Evolutionary conservation across 2,888 invertebrate species (phyloP).

Genomic region (Lasioglossum marginatum): DNA sequence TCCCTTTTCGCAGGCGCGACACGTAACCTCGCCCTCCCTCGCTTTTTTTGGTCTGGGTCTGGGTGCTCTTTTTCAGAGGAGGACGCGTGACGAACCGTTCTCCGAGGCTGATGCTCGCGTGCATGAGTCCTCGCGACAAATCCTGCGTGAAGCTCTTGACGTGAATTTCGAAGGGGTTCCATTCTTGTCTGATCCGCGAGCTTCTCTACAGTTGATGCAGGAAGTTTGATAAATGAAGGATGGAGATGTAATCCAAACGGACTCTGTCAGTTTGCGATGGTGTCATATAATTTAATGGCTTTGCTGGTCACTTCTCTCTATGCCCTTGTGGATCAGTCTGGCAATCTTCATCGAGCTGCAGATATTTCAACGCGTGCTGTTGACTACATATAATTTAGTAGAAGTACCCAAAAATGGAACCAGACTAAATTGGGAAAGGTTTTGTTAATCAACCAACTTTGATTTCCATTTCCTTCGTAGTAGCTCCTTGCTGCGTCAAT

Average conservation of each 20-base stretch:
- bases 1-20: conserved; percentile 67
- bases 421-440: no score
- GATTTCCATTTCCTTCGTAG: not conserved
- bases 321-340: not conserved
- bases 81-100: conserved; percentile 50
- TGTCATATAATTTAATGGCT: not conserved
- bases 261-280: not conserved
- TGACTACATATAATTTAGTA: no score
- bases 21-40: conserved; percentile 55
- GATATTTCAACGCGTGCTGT: not conserved
- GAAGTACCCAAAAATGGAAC: not conserved
- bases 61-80: not conserved
- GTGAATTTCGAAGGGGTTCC: conserved; percentile 45
- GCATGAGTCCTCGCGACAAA: conserved; percentile 43
- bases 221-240: not conserved
- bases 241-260: not conserved
- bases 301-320: not conserved
- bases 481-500: not conserved
- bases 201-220: not conserved
- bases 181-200: not conserved
- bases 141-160: conserved; percentile 21
- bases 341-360: not conserved
- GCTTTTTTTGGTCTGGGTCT: not conserved
- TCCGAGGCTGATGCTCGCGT: conserved; percentile 8
- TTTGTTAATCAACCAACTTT: not conserved